phyloP scores from a whole-genome alignment of 2,888 invertebrate species.

The Subacronicta megacephala region DNA sequence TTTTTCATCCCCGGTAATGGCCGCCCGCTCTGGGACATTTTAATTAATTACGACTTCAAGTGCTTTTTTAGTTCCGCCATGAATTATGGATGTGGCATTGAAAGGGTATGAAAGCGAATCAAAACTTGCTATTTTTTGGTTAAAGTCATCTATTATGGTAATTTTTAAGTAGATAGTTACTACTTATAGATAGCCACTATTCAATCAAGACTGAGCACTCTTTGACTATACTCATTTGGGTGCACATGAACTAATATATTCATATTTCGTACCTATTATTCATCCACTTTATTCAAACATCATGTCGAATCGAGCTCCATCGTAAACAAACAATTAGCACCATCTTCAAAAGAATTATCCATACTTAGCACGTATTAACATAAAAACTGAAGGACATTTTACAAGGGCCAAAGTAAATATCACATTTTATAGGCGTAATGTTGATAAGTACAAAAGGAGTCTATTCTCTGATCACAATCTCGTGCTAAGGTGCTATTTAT shows the following conservation, averaged over 20 bases:
- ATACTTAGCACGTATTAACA: slow-evolving; percentile 43
- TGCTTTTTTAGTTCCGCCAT: slow-evolving; percentile 79
- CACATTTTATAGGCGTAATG: slow-evolving; percentile 49
- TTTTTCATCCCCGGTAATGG: slow-evolving; percentile 87
- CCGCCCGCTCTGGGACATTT: slow-evolving; percentile 82
- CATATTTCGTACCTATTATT: slow-evolving; percentile 7
- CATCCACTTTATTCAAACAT: slow-evolving; percentile 11
- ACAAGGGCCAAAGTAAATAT: slow-evolving; percentile 47
- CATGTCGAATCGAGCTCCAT: slow-evolving; percentile 22
- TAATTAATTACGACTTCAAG: slow-evolving; percentile 81
- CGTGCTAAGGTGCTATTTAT: slow-evolving; percentile 58
- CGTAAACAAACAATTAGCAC: slow-evolving; percentile 30
- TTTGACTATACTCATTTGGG: too few species aligned
- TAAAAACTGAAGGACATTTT: slow-evolving; percentile 41
- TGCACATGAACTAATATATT: slow-evolving; percentile 6
- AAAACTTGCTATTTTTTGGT: too few species aligned
- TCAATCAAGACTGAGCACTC: not conserved
- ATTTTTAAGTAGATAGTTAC: not conserved
- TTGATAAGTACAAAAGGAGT: slow-evolving; percentile 51
- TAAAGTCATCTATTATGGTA: too few species aligned
- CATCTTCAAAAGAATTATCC: slow-evolving; percentile 30
- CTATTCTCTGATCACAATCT: slow-evolving; percentile 56
- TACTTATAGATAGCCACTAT: not conserved
- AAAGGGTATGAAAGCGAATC: slow-evolving; percentile 1
- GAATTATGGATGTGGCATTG: slow-evolving; percentile 73